Evolutionary conservation across 23 tunicate species (phyloP).

Genomic region (Trididemnum clinides): DNA sequence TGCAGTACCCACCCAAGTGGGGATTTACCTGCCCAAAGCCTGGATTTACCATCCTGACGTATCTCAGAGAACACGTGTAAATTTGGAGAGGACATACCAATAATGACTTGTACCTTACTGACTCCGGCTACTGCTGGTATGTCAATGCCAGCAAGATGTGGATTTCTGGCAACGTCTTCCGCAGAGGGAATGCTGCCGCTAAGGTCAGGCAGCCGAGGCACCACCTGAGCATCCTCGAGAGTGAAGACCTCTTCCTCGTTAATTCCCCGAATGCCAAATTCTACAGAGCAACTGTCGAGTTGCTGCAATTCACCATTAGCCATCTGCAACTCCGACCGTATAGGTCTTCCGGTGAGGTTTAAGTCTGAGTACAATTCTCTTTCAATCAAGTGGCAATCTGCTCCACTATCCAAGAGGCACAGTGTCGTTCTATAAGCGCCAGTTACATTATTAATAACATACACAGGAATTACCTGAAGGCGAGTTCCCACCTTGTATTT

Average conservation of each 20-base stretch:
- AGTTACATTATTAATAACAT: neutral
- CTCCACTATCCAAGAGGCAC: neutral
- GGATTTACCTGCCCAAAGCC: slow-evolving; percentile 8
- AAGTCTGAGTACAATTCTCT: neutral
- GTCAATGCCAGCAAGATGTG: no score
- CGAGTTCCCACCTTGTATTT: no score
- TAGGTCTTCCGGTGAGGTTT: neutral
- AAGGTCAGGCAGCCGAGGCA: neutral
- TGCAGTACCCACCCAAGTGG: slow-evolving; percentile 12
- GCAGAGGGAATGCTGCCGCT: neutral
- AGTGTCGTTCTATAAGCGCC: neutral
- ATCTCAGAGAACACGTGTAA: slow-evolving; percentile 8
- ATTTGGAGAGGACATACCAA: neutral
- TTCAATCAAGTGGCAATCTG: slow-evolving; percentile 9
- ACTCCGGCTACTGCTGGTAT: no score
- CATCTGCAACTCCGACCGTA: neutral
- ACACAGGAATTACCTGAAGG: slow-evolving; percentile 11
- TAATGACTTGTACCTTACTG: neutral
- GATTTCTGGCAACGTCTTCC: neutral
- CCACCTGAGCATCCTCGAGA: slow-evolving; percentile 4
- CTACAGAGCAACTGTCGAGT: neutral
- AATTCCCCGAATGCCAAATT: neutral
- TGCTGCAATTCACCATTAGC: slow-evolving; percentile 4
- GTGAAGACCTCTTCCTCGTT: neutral
- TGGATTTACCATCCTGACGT: slow-evolving; percentile 8